Percentiles rank a stretch among this genome's conserved stretches.
Evolutionary conservation across 2,113 vertebrate genomes (phyloP).

Genomic region (Sminthopsis crassicaudata): DNA sequence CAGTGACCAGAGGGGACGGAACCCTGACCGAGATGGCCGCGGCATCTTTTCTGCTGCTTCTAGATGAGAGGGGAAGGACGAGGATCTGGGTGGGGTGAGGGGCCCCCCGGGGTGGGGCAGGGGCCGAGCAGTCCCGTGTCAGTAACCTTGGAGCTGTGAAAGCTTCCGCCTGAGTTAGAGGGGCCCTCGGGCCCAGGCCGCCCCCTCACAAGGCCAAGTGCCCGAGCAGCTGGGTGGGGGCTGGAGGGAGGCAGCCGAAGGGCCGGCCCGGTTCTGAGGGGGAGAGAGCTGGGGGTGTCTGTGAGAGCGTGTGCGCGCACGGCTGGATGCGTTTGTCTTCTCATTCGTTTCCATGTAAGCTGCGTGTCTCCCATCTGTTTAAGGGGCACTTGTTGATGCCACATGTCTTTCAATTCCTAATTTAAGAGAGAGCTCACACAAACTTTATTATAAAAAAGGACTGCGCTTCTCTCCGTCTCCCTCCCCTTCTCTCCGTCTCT

Average conservation of each 20-base stretch:
- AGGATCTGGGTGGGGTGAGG: neutral
- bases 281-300: constrained; percentile 12
- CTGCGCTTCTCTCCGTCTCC: neutral
- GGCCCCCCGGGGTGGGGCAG: neutral
- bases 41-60: neutral
- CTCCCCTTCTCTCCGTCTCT: too few species aligned
- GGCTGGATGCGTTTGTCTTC: constrained; percentile 15
- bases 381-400: constrained; percentile 51
- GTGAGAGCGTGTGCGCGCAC: neutral
- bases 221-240: neutral
- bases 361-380: constrained; percentile 49
- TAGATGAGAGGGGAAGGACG: neutral
- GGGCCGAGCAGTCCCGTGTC: neutral
- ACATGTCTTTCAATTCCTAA: constrained; percentile 50
- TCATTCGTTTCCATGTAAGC: constrained; percentile 41
- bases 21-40: neutral
- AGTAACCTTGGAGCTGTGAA: neutral
- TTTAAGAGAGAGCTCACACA: constrained; percentile 57
- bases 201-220: neutral
- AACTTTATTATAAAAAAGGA: constrained; percentile 1
- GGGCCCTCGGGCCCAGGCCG: too few species aligned
- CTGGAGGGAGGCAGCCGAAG: constrained; percentile 46
- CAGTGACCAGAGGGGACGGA: neutral
- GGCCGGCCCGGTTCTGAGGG: constrained; percentile 51
- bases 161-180: neutral